Base-by-base conservation (phyloP, 1,140 invertebrate species). In the Oscheius sp. region DNA sequence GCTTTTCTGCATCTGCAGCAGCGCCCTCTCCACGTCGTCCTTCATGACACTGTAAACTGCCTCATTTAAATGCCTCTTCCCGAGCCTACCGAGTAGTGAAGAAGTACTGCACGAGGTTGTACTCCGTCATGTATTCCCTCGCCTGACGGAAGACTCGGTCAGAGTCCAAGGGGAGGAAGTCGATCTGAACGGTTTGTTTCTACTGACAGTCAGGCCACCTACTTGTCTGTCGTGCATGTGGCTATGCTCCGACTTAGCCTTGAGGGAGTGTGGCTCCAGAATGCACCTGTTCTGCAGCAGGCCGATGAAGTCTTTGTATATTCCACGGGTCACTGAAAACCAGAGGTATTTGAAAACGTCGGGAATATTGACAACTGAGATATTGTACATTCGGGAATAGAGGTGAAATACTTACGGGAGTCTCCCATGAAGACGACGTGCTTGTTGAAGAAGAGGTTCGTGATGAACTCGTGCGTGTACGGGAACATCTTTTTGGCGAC, bases 111-210 rank as follows among this genome's bases (percentile, higher is more conserved):
- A 71, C 31, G 26, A 71, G 61, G n/a, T 65, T 45, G 4, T 26
- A 42, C 18, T 71, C 45, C 2, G 62, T 49, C 10, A 29, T 26
- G 26, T 61, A 71, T 29, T 71, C 69, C 2, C 69, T 28, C 13
- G 59, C 69, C 34, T 71, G 69, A 3, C 62, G 34, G 69, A 71
- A 71, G 7, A 71, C 42, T 64, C 52, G 23, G 36, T 71, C 58
- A 1, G 69, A 28, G 7, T 55, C 62, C 3, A 71, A 28, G 18
- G 45, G 29, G 1, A 71, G 59, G 32, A 58, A 63, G 58, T 71
- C 69, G n/a, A 71, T 71, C 69, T 71, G 38, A 34, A 64, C 23
- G 32, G n/a, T 1, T 13, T 31, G 18, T 4, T 59, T 38, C n/a
- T 18, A n/a, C 2, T 10, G 15, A 38, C 20, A 13, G n/a, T 23